Conservation (phyloP, 2,113 vertebrate species). For the Bombycilla garrulus region DNA sequence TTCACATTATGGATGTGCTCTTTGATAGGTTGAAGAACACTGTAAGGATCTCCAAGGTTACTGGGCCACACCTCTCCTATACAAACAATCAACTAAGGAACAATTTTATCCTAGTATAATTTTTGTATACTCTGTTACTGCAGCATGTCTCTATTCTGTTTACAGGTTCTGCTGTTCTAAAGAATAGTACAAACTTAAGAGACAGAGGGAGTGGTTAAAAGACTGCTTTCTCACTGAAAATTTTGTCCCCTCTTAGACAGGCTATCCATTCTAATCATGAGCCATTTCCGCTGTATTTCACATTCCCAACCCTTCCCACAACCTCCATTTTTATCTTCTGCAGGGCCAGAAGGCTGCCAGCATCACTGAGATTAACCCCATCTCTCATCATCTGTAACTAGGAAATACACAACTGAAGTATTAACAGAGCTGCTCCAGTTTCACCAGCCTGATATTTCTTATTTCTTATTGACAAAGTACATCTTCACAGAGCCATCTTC, state of each 20-base stretch:
- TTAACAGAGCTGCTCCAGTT: not conserved
- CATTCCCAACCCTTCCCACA: not conserved
- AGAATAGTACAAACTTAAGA: not conserved
- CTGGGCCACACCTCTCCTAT: rapidly evolving
- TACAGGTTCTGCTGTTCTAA: not conserved
- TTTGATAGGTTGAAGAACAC: not conserved
- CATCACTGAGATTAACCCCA: not conserved
- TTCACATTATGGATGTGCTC: not conserved
- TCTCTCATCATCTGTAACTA: not conserved
- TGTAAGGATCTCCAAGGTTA: not conserved
- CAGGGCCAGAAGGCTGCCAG: not conserved
- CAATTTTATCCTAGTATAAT: not conserved
- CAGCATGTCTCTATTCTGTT: not conserved
- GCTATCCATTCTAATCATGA: not conserved
- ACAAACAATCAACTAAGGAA: not conserved
- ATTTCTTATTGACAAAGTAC: not conserved
- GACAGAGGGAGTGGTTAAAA: not conserved
- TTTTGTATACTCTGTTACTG: not conserved
- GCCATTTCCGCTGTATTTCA: not conserved
- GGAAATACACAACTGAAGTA: not conserved
- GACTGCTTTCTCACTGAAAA: not conserved
- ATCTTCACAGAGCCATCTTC: not conserved
- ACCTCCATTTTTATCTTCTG: not conserved
- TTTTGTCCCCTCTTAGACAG: not conserved
- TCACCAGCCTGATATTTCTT: not conserved